Evolutionary conservation across 2,888 invertebrate species (phyloP).

Genomic region (Brachylomia viminalis): DNA sequence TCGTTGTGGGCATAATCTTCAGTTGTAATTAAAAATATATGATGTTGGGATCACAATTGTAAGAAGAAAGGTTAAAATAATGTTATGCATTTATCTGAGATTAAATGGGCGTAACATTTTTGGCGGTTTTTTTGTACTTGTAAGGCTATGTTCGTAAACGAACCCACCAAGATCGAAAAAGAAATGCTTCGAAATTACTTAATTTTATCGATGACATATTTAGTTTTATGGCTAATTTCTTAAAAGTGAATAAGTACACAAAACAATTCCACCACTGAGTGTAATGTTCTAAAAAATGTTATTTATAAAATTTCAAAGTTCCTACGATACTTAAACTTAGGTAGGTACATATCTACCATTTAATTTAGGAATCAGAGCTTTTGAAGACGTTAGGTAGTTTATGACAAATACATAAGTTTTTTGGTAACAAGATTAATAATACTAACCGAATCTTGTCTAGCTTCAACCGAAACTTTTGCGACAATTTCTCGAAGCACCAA

Average conservation of each 20-base stretch:
- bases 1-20: background rate
- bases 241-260: background rate
- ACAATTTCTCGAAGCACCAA: conserved; percentile 85
- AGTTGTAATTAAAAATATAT: background rate
- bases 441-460: conserved; percentile 82
- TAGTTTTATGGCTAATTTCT: background rate
- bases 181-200: background rate
- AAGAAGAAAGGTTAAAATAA: too few relatives aligned
- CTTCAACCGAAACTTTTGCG: conserved; percentile 81
- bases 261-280: background rate
- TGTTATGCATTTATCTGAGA: too few relatives aligned
- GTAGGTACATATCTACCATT: too few relatives aligned
- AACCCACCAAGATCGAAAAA: background rate
- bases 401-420: background rate
- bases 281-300: too few relatives aligned
- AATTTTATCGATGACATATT: background rate
- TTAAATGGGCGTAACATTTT: background rate
- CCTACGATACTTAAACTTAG: too few relatives aligned
- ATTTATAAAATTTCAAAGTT: too few relatives aligned
- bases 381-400: background rate
- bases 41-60: fast-evolving
- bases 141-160: conserved; percentile 26
- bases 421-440: background rate
- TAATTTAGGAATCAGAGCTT: background rate
- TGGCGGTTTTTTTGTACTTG: fast-evolving